Evolutionary conservation across 37 sponge, comb jelly and placozoan species (phyloP).

Genomic region (Axinella damicornis): DNA sequence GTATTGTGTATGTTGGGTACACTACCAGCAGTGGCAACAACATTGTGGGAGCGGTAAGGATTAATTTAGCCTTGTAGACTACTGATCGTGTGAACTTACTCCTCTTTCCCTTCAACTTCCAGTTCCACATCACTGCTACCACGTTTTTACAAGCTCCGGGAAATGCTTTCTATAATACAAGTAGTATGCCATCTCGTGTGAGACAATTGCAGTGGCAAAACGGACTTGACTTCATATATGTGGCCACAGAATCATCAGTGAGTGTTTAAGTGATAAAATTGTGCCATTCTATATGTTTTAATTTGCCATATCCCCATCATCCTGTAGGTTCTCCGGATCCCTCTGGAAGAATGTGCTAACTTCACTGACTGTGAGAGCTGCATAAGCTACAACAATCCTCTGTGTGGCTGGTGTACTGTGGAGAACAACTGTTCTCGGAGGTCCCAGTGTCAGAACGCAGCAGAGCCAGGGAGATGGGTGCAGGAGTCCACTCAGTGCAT

Average conservation of each 20-base stretch:
- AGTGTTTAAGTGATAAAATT: neutral
- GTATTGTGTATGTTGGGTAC: too few relatives aligned
- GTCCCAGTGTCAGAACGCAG: conserved; percentile 72
- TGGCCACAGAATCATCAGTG: conserved; percentile 33
- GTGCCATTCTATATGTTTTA: too few relatives aligned
- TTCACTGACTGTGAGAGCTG: conserved; percentile 53
- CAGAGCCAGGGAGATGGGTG: conserved; percentile 47
- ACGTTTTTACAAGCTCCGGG: neutral
- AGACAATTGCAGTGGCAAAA: conserved; percentile 27
- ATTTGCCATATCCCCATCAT: too few relatives aligned
- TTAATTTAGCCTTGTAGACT: too few relatives aligned
- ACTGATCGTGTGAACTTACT: too few relatives aligned
- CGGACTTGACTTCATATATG: conserved; percentile 62
- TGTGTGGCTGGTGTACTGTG: conserved; percentile 94
- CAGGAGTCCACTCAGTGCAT: conserved; percentile 16
- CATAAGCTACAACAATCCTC: conserved; percentile 47
- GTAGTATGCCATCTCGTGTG: conserved; percentile 34
- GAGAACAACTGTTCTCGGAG: conserved; percentile 87
- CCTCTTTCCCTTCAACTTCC: neutral
- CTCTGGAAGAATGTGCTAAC: conserved; percentile 61
- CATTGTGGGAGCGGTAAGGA: neutral
- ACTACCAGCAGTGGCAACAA: too few relatives aligned
- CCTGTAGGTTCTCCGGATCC: conserved; percentile 55
- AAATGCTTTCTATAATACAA: neutral
- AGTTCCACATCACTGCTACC: conserved; percentile 3